A percentile compares a stretch with the other conserved stretches of the same genome.
Conservation (phyloP, 1,140 invertebrate species). For the Drosophila sp. region DNA sequence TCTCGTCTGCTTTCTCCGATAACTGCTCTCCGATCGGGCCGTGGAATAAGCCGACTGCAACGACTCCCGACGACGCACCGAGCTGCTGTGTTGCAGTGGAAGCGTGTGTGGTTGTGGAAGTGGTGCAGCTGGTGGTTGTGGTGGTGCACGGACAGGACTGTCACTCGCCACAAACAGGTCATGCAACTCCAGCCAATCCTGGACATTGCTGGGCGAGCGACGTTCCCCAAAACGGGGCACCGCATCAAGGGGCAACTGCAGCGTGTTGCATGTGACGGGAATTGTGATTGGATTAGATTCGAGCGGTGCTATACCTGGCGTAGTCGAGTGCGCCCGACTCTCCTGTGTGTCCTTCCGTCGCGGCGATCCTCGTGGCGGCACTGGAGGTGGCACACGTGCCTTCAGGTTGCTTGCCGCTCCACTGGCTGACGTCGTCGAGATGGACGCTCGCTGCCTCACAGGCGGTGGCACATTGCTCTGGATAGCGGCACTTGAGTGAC, state of each 20-base stretch:
- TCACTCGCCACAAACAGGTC: constrained; percentile 67
- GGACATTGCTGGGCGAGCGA: constrained; percentile 80
- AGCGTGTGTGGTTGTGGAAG: neutral
- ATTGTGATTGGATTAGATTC: constrained; percentile 30
- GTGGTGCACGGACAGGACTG: constrained; percentile 5
- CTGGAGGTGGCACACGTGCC: constrained; percentile 91
- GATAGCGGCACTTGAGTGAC: constrained; percentile 29
- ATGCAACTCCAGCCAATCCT: constrained; percentile 82
- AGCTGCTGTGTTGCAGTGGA: constrained; percentile 36
- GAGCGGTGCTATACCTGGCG: constrained; percentile 68
- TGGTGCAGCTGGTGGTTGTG: neutral
- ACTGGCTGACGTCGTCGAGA: constrained; percentile 12
- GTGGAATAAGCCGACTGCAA: constrained; percentile 68
- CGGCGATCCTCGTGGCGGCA: constrained; percentile 92
- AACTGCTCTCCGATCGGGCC: constrained; percentile 67
- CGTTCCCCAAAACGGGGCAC: constrained; percentile 76
- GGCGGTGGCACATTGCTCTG: constrained; percentile 62
- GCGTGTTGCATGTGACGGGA: constrained; percentile 40
- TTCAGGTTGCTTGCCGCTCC: constrained; percentile 81
- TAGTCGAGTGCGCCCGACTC: constrained; percentile 60
- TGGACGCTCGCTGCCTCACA: constrained; percentile 64
- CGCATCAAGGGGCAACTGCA: constrained; percentile 55
- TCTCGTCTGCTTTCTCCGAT: constrained; percentile 43
- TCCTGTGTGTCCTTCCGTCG: constrained; percentile 85
- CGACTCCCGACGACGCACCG: constrained; percentile 58